Conservation (phyloP, 2,888 invertebrate genomes). For the Agrypnus murinus region DNA sequence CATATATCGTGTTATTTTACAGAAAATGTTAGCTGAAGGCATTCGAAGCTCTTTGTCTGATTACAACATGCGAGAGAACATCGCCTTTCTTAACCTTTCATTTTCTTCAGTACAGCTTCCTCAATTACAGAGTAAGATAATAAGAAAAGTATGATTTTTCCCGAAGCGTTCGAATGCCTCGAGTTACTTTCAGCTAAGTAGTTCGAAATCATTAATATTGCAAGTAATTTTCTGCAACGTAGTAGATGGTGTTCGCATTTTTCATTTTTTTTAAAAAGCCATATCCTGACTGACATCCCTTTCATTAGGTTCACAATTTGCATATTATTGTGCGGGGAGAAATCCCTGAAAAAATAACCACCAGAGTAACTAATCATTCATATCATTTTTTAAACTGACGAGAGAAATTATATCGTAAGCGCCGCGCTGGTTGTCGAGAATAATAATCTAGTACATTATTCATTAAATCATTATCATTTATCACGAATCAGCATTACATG, state of each 20-base stretch:
- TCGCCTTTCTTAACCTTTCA: slow-evolving; percentile 15
- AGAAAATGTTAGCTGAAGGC: slow-evolving; percentile 19
- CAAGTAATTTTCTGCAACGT: slow-evolving; percentile 12
- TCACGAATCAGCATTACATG: slow-evolving; percentile 14
- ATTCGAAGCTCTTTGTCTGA: slow-evolving; percentile 1
- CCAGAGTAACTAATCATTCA: too few species aligned
- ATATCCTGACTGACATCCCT: too few species aligned
- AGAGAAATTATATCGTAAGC: too few species aligned
- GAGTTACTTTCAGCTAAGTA: slow-evolving; percentile 11
- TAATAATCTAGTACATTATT: too few species aligned
- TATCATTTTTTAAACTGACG: too few species aligned
- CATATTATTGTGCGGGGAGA: too few species aligned
- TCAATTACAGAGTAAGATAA: slow-evolving; percentile 1
- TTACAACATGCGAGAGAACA: slow-evolving; percentile 12
- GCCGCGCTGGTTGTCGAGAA: too few species aligned
- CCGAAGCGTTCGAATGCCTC: not conserved
- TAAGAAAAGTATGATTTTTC: slow-evolving; percentile 13
- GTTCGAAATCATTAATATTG: slow-evolving; percentile 30
- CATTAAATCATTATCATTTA: slow-evolving; percentile 27
- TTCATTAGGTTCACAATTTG: too few species aligned
- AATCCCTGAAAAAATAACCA: too few species aligned
- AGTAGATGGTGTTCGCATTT: not conserved
- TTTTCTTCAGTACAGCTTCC: slow-evolving; percentile 19
- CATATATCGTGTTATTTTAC: slow-evolving; percentile 19
- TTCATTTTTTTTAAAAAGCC: not conserved